Evolutionary conservation across 2,888 invertebrate genomes (phyloP).

Genomic region (Cosmia pyralina): DNA sequence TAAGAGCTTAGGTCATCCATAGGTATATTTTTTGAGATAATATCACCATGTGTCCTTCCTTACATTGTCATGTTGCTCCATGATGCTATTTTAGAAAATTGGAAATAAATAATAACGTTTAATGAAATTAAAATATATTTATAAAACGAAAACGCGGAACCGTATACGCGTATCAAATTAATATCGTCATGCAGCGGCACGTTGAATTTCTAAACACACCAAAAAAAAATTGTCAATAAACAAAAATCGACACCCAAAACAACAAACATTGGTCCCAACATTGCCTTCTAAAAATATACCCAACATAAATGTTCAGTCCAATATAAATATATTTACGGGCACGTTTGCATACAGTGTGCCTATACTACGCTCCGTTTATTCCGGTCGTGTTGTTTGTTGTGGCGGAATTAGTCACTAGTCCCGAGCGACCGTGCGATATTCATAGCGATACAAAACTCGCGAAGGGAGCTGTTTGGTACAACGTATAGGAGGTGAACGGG

Average conservation of each 20-base stretch:
- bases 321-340: slow-evolving; percentile 56
- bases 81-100: too few species aligned
- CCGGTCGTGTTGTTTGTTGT: slow-evolving; percentile 66
- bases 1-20: not conserved
- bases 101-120: too few species aligned
- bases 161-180: too few species aligned
- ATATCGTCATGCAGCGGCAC: too few species aligned
- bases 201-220: too few species aligned
- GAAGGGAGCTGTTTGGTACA: slow-evolving; percentile 5
- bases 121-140: too few species aligned
- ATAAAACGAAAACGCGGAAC: too few species aligned
- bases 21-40: not conserved
- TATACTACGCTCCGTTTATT: slow-evolving; percentile 62
- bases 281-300: slow-evolving; percentile 32
- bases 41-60: not conserved
- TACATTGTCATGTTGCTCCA: too few species aligned
- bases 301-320: slow-evolving; percentile 45
- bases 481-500: slow-evolving; percentile 14
- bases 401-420: slow-evolving; percentile 74
- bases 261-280: slow-evolving; percentile 29
- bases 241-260: slow-evolving; percentile 9
- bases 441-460: slow-evolving; percentile 55
- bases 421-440: slow-evolving; percentile 72
- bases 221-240: not conserved
- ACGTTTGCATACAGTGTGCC: slow-evolving; percentile 42